Evolutionary conservation across 2,797 vertebrate genomes (phyloP).

Genomic region (Falco berigora): DNA sequence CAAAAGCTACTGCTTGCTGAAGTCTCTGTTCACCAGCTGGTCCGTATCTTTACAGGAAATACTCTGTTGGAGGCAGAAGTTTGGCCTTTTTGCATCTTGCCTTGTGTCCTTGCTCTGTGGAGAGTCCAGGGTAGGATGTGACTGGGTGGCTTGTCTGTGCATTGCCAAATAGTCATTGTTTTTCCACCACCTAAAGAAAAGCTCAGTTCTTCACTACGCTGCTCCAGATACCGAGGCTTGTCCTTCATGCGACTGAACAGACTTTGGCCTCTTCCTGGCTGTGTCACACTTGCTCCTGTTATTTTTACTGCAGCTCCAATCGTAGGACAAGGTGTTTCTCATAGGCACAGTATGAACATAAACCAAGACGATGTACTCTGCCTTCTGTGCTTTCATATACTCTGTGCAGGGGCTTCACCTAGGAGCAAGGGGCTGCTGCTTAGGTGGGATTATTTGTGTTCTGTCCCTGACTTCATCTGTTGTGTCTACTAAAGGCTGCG

Average conservation of each 20-base stretch:
- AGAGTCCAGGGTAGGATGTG: neutral
- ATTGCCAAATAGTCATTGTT: accelerated
- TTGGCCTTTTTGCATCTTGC: neutral
- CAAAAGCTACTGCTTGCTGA: neutral
- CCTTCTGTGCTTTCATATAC: neutral
- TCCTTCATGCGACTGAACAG: neutral
- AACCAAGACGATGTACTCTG: neutral
- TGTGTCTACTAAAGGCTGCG: neutral
- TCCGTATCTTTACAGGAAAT: neutral
- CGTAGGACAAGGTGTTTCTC: neutral
- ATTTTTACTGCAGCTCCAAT: neutral
- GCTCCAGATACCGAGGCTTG: neutral
- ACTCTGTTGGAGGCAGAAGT: neutral
- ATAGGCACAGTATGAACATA: neutral
- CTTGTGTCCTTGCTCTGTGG: neutral
- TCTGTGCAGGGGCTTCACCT: neutral
- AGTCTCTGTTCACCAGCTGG: neutral
- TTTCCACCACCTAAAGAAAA: neutral
- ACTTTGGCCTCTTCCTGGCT: neutral
- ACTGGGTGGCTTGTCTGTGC: accelerated
- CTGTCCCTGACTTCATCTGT: neutral
- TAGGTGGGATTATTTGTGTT: slow-evolving; percentile 32
- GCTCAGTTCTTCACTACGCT: accelerated
- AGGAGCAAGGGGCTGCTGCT: neutral
- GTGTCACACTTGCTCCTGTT: accelerated